phyloP scores from a whole-genome alignment of 1,140 invertebrate genomes.

The Zophobas morio region DNA sequence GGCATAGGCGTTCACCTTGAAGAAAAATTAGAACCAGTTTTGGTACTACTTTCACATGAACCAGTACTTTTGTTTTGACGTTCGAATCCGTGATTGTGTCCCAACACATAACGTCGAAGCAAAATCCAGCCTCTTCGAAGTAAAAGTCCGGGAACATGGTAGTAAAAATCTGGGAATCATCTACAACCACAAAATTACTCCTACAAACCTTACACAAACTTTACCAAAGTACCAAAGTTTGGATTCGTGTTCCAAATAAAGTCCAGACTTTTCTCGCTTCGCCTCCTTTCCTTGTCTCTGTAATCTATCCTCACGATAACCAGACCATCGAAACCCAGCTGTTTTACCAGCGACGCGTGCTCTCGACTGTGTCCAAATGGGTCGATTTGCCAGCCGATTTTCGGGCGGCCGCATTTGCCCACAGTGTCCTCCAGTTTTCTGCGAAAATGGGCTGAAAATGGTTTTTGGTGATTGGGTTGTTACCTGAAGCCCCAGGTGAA shows the following conservation, averaged over 20 bases:
- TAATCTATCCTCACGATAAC: conserved; percentile 84
- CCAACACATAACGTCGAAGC: conserved; percentile 87
- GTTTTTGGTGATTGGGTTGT: background rate
- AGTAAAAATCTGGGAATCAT: conserved; percentile 71
- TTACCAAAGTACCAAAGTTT: background rate
- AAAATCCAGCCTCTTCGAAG: conserved; percentile 87
- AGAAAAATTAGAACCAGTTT: too few species aligned
- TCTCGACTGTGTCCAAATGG: conserved; percentile 83
- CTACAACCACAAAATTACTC: conserved; percentile 30
- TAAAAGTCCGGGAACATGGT: conserved; percentile 83
- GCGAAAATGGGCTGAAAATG: background rate
- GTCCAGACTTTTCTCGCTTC: conserved; percentile 78
- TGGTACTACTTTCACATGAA: too few species aligned
- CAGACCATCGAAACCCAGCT: conserved; percentile 81
- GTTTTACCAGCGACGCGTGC: conserved; percentile 77
- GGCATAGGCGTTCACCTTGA: too few species aligned
- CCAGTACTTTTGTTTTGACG: conserved; percentile 73
- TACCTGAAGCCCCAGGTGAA: conserved; percentile 77
- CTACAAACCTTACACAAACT: too few species aligned
- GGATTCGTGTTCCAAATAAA: conserved; percentile 76
- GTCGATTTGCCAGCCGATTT: conserved; percentile 82
- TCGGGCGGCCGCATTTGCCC: conserved; percentile 76
- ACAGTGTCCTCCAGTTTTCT: conserved; percentile 70
- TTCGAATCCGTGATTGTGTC: conserved; percentile 87
- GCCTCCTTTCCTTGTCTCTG: conserved; percentile 77